Percentiles rank a stretch among this genome's conserved stretches.
phyloP scores from a whole-genome alignment of 1,140 invertebrate genomes.

The Nephila pilipes region DNA sequence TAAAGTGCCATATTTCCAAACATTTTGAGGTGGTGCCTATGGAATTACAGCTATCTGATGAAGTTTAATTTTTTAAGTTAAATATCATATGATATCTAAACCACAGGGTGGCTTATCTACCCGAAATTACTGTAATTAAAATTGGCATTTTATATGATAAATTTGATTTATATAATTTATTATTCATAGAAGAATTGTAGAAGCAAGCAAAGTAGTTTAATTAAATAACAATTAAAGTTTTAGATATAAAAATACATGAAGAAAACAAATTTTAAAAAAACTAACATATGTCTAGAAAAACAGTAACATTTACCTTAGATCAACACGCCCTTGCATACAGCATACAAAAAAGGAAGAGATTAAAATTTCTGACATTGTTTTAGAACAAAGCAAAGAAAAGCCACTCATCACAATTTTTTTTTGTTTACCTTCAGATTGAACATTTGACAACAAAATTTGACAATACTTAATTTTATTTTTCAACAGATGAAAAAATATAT shows the following conservation, averaged over 20 bases:
- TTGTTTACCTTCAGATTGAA: slow-evolving; percentile 18
- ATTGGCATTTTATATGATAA: too few relatives aligned
- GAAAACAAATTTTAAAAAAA: slow-evolving; percentile 9
- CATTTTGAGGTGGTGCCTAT: too few relatives aligned
- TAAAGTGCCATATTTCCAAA: too few relatives aligned
- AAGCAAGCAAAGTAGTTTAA: neutral
- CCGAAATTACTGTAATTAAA: too few relatives aligned
- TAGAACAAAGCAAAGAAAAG: slow-evolving; percentile 44
- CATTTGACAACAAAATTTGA: neutral
- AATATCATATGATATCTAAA: too few relatives aligned
- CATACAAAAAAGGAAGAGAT: slow-evolving; percentile 75
- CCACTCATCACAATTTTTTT: slow-evolving; percentile 43
- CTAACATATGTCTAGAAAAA: slow-evolving; percentile 63
- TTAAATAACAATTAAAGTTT: neutral
- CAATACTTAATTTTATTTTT: neutral
- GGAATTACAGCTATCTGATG: too few relatives aligned
- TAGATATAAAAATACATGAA: neutral
- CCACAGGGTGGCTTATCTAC: too few relatives aligned
- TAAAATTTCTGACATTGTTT: slow-evolving; percentile 69
- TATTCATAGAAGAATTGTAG: neutral
- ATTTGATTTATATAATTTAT: too few relatives aligned
- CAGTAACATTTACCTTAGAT: slow-evolving; percentile 74
- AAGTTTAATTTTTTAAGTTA: too few relatives aligned
- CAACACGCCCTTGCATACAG: slow-evolving; percentile 75
- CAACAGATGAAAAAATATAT: neutral